Evolutionary conservation across 2,888 invertebrate genomes (phyloP).

Genomic region (Drosophila phalerata): DNA sequence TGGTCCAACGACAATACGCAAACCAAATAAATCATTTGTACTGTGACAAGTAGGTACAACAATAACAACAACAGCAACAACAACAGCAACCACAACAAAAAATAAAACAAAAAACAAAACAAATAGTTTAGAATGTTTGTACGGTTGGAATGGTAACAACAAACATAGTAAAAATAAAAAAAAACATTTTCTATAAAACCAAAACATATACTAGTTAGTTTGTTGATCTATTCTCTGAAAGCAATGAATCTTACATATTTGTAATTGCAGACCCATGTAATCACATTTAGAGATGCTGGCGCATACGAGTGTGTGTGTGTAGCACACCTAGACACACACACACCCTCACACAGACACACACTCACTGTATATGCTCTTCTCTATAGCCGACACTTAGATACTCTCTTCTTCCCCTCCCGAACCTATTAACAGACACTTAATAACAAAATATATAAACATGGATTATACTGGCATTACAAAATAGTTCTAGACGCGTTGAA

Average conservation of each 20-base stretch:
- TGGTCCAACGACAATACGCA: slow-evolving; percentile 55
- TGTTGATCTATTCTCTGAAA: slow-evolving; percentile 42
- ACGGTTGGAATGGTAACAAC: slow-evolving; percentile 69
- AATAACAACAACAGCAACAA: slow-evolving; percentile 36
- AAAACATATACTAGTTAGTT: slow-evolving; percentile 56
- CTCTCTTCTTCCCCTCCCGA: slow-evolving; percentile 6
- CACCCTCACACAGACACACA: slow-evolving; percentile 9
- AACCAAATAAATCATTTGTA: slow-evolving; percentile 70
- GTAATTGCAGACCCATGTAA: slow-evolving; percentile 60
- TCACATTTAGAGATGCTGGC: slow-evolving; percentile 61
- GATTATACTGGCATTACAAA: slow-evolving; percentile 33
- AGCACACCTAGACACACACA: slow-evolving; percentile 17
- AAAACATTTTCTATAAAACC: slow-evolving; percentile 29
- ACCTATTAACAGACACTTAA: background rate
- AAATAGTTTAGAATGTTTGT: slow-evolving; percentile 64
- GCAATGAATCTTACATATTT: slow-evolving; percentile 51
- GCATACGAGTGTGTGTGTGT: slow-evolving; percentile 26
- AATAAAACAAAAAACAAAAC: slow-evolving; percentile 1
- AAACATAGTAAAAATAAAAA: slow-evolving; percentile 25
- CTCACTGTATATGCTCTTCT: slow-evolving; percentile 7
- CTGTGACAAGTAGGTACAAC: slow-evolving; percentile 77
- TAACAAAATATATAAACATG: slow-evolving; percentile 28
- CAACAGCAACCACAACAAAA: slow-evolving; percentile 26
- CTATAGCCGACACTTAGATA: slow-evolving; percentile 30
- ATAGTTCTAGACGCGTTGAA: slow-evolving; percentile 44